Evolutionary conservation across 1,140 invertebrate genomes (phyloP), one percentile per base, ranked within the genome.

Genomic region (Mercenaria mercenaria): DNA sequence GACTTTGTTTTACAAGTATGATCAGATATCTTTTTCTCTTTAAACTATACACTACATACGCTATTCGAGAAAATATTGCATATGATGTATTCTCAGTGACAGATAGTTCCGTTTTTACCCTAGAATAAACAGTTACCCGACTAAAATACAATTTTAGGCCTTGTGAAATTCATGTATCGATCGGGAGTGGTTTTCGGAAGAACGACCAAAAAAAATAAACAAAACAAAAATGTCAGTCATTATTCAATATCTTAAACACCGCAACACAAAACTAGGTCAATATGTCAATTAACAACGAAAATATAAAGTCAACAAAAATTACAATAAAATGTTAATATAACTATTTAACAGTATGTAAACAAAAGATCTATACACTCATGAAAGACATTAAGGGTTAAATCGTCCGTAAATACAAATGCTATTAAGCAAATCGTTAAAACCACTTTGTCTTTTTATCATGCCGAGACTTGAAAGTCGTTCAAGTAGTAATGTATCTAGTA

Each of bases 271-370:
- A 72, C 32, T 20, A n/a, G 67, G 32, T 72, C 18, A 41, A 39
- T 41, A 39, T 32, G 23, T 23, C 20, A 72, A 72, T 72, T 32
- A 34, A 29, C 26, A 41, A 72, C 15, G 10, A 39, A 20, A 37
- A 18, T 72, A 72, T 20, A 72, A 72, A 39, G 37, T 72, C 67
- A 72, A 72, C 23, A 26, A 64, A 64, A 64, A 64, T 64, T 72
- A 72, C 67, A 72, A 72, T n/a, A 41, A 72, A 72, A 72, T 72
- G 67, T 39, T 72, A 72, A 41, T 72, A 72, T 72, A 39, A 72
- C 67, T 18, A 64, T 64, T 29, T 72, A 39, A 72, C 67, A 39
- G 29, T 39, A 39, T 72, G 37, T 72, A 72, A 72, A 72, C 67
- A 39, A 72, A 72, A 72, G 61, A 72, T 72, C 34, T 39, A 72